These are phyloP conservation scores for Ormyrus thymus DNA, from an alignment of 2,888 invertebrate genomes.

Conservation along the genomic window DNA sequence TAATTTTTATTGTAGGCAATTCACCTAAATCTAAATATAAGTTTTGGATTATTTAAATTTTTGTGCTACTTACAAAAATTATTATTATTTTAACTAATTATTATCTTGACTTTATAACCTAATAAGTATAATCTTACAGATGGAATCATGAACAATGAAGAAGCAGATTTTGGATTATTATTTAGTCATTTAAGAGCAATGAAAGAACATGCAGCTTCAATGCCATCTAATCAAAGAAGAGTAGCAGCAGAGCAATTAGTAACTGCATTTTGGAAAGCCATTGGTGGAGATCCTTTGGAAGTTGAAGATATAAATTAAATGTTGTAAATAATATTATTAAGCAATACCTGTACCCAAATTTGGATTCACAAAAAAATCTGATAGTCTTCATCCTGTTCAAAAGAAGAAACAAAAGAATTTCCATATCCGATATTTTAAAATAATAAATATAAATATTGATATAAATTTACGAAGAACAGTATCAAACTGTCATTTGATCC, in stretches of 20 bases:
- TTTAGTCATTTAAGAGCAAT: slow-evolving; percentile 81
- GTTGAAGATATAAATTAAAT: slow-evolving; percentile 75
- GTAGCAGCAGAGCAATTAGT: slow-evolving; percentile 85
- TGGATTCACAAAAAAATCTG: background rate
- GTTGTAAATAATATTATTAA: background rate
- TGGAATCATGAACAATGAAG: slow-evolving; percentile 71
- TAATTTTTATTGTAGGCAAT: slow-evolving; percentile 10
- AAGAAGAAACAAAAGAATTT: slow-evolving; percentile 1
- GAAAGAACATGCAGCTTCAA: slow-evolving; percentile 81
- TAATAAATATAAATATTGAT: background rate
- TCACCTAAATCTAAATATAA: background rate
- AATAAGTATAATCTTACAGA: slow-evolving; percentile 60
- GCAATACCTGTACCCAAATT: background rate
- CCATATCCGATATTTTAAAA: background rate
- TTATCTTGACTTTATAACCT: slow-evolving; percentile 9
- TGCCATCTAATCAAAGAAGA: slow-evolving; percentile 81
- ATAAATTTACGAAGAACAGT: background rate
- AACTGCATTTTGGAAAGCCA: slow-evolving; percentile 84
- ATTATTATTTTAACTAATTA: background rate
- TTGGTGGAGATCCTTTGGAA: slow-evolving; percentile 84
- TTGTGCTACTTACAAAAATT: background rate
- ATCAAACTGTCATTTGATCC: no score
- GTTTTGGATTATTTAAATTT: background rate
- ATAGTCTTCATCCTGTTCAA: background rate
- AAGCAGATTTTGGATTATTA: slow-evolving; percentile 79